Evolutionary conservation across 35 echinoderm and acorn worm genomes (phyloP), one percentile per base, ranked within the genome.

Genomic region (Ophioderma brevispina): DNA sequence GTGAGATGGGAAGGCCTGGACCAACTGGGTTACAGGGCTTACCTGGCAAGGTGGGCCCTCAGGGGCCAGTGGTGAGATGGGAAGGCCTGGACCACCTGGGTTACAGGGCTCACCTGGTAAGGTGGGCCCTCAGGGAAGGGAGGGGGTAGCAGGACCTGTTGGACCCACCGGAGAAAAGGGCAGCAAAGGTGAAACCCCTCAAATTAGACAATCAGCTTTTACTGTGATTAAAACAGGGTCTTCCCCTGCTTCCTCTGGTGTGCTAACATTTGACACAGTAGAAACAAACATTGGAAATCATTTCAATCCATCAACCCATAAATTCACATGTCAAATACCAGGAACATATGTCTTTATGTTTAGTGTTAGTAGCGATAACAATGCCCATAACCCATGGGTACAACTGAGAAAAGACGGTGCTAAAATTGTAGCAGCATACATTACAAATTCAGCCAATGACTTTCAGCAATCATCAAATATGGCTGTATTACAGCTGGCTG

Each of bases 241-340:
- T 13, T 25, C 10, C 10, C 10, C 59, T 25, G 59, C 59, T 30
- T 13, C 6, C n/a, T 6, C 10, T 25, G 41, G 17, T 8, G 41
- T 46, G 41, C 17, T 46, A 46, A 46, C 41, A 70, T 70, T 70
- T 70, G 28, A 70, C 59, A 70, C 28, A 25, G 28, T 70, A 25
- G 59, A 70, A 70, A 70, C 59, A 70, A 70, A 70, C 59, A 70
- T 70, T 70, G 59, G 59, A 6, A 70, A 70, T 70, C 59, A 70
- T 30, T 70, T 15, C 28, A 25, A 70, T 25, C n/a, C 59, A 13
- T 6, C 23, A 70, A 70, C 17, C n/a, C 10, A 70, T 25, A 70
- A 70, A 25, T 70, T 70, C 28, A 70, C 59, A 15, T 70, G 59
- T 25, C 59, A 70, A 13, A 13, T 70, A 8, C 59, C 59, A 25